Percentiles rank a stretch among this genome's conserved stretches.
These are phyloP conservation scores for Gila orcuttii DNA, from an alignment of 2,113 vertebrate species.

Conservation along the genomic window DNA sequence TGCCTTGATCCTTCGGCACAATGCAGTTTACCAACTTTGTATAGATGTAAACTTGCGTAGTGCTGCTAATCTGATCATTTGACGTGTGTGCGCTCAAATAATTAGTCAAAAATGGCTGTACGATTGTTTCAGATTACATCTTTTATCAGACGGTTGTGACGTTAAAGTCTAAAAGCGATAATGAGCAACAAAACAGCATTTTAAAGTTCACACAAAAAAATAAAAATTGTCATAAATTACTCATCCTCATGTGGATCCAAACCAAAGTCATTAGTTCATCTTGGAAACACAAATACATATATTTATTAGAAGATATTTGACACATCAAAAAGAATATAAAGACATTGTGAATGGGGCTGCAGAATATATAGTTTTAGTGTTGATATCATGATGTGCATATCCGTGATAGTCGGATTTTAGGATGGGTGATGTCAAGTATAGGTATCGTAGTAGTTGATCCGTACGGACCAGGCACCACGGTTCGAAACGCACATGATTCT, in stretches of 20 bases:
- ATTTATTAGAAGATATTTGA: neutral
- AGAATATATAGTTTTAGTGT: too few species aligned
- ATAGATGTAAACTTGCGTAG: neutral
- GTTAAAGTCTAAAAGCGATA: neutral
- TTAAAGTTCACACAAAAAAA: neutral
- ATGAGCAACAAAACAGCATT: neutral
- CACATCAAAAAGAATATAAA: neutral
- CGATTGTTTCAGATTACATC: neutral
- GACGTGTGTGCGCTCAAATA: neutral
- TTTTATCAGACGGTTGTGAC: neutral
- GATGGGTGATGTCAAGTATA: too few species aligned
- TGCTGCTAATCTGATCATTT: neutral
- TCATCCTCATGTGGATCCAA: neutral
- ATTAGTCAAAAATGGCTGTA: neutral
- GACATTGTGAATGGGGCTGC: neutral
- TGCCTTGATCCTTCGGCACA: slow-evolving; percentile 12
- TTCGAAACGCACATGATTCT: too few species aligned
- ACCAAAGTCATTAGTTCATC: neutral
- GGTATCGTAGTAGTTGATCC: too few species aligned
- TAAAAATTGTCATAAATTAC: neutral
- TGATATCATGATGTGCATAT: too few species aligned
- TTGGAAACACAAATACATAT: neutral
- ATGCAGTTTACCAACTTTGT: neutral
- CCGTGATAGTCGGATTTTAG: too few species aligned
- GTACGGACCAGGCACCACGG: too few species aligned